Evolutionary conservation across 2,888 invertebrate species (phyloP).

Genomic region (Phragmatobia fuliginosa): DNA sequence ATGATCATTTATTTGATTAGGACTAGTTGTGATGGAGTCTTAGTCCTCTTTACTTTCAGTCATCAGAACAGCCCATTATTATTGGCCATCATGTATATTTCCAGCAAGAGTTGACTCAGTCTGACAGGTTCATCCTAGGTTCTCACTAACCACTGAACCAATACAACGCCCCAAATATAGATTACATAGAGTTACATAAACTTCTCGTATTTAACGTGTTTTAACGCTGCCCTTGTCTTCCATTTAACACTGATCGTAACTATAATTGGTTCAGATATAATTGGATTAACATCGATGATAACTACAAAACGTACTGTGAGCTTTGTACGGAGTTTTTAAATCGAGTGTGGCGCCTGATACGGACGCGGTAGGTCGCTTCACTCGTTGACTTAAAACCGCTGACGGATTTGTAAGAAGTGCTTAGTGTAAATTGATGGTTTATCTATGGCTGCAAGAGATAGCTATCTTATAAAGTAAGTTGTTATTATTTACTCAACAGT

Average conservation of each 20-base stretch:
- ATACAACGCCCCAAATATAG: background rate
- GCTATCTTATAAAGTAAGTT: background rate
- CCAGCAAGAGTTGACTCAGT: too few species aligned
- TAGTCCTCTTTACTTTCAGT: background rate
- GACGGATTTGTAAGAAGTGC: background rate
- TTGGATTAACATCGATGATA: constrained; percentile 16
- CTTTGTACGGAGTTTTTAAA: background rate
- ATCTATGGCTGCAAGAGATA: background rate
- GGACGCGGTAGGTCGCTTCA: background rate
- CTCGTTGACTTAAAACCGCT: background rate
- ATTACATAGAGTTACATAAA: background rate
- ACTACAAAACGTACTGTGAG: background rate
- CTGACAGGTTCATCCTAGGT: too few species aligned
- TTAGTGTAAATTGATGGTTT: background rate
- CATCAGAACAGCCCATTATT: background rate
- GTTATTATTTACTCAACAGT: background rate
- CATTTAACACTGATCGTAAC: constrained; percentile 6
- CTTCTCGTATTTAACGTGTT: background rate
- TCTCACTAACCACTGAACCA: background rate
- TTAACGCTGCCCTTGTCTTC: constrained; percentile 1
- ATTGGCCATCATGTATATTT: too few species aligned
- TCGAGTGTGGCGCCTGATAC: background rate
- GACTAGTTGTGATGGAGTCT: background rate
- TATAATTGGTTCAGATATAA: constrained; percentile 3
- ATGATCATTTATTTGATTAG: background rate